Percentiles rank a stretch among this genome's conserved stretches.
These are phyloP conservation scores for Dasyprocta punctata DNA, from an alignment of 2,113 vertebrate genomes.

Conservation along the genomic window DNA sequence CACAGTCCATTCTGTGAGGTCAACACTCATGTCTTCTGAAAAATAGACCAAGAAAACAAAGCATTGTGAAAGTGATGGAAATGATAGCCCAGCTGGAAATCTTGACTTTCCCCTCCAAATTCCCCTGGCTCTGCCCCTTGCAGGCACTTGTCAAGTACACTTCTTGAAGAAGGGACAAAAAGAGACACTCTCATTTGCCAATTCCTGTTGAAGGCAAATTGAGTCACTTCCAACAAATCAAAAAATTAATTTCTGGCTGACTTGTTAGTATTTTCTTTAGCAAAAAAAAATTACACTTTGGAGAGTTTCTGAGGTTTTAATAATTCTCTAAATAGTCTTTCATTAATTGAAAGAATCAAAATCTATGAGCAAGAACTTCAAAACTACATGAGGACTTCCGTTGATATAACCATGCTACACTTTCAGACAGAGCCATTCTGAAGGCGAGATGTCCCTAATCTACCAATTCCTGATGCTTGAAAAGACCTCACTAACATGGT, in stretches of 20 bases:
- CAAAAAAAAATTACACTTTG: not conserved
- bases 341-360: conserved; percentile 30
- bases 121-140: not conserved
- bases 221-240: conserved; percentile 1
- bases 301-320: not conserved
- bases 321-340: not conserved
- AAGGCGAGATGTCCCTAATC: not conserved
- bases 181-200: not conserved
- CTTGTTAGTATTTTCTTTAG: not conserved
- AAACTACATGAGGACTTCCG: not conserved
- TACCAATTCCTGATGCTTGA: not conserved
- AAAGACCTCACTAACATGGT: not conserved
- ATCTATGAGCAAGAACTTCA: not conserved
- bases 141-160: not conserved
- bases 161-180: not conserved
- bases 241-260: not conserved
- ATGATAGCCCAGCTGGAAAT: not conserved
- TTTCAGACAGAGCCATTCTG: conserved; percentile 17
- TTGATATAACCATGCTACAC: not conserved
- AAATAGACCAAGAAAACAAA: not conserved
- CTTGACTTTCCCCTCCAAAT: not conserved
- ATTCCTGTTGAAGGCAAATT: not conserved
- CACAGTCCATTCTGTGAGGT: not conserved
- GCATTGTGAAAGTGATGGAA: not conserved
- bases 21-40: not conserved